Evolutionary conservation across 2,113 vertebrate genomes (phyloP).

Genomic region (Myocastor coypus): DNA sequence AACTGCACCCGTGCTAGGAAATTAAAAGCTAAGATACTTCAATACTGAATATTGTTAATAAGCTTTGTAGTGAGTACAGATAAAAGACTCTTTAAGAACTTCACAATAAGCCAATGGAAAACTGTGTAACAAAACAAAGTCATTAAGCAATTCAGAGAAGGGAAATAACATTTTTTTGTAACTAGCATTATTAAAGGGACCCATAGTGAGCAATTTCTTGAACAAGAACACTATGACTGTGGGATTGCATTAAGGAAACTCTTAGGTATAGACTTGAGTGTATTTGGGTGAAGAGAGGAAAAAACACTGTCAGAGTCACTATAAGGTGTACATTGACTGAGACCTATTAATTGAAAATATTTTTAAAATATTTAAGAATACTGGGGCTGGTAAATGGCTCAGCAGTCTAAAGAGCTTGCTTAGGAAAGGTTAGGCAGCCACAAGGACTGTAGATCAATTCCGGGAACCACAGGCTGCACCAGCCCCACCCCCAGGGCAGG

Average conservation of each 20-base stretch:
- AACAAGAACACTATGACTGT: background rate
- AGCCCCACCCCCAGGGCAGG: too few species aligned
- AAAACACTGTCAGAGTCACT: background rate
- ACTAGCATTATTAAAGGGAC: background rate
- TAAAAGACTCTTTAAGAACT: background rate
- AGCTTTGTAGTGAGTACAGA: background rate
- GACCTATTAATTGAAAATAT: background rate
- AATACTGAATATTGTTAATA: background rate
- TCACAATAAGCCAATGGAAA: too few species aligned
- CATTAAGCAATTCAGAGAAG: too few species aligned
- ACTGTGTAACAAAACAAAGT: too few species aligned
- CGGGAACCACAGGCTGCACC: too few species aligned
- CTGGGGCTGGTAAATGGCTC: too few species aligned
- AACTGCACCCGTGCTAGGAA: background rate
- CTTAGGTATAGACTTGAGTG: background rate
- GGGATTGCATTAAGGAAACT: background rate
- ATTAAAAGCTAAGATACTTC: background rate
- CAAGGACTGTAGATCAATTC: too few species aligned
- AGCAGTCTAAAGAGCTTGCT: too few species aligned
- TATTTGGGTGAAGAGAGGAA: background rate
- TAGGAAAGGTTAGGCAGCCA: too few species aligned
- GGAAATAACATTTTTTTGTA: too few species aligned
- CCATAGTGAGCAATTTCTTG: background rate
- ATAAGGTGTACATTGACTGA: background rate
- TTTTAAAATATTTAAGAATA: too few species aligned